phyloP scores from a whole-genome alignment of 2,113 vertebrate species.

The Caretta caretta region DNA sequence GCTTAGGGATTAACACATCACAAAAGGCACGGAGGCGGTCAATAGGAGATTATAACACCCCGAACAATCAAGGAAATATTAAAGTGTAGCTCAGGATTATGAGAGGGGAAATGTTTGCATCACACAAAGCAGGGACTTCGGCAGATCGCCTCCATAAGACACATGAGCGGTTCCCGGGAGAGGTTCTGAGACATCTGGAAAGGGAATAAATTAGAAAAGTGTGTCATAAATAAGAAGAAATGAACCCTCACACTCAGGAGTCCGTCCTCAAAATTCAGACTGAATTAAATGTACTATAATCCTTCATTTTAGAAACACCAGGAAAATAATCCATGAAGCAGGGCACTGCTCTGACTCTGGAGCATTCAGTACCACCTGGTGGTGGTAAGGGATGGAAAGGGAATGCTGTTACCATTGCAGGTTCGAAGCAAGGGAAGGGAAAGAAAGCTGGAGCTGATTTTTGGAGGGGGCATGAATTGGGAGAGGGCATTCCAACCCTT shows the following conservation, averaged over 20 bases:
- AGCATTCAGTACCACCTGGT: not conserved
- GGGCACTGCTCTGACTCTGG: not conserved
- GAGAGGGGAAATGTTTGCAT: not conserved
- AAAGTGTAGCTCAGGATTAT: not conserved
- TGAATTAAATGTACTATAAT: not conserved
- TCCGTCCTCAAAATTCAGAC: not conserved
- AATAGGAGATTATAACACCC: not conserved
- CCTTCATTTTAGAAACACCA: not conserved
- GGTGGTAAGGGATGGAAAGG: not conserved
- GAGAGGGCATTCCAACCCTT: not conserved
- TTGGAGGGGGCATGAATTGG: not conserved
- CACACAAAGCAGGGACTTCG: not conserved
- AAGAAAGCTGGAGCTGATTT: not conserved
- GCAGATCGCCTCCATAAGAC: not conserved
- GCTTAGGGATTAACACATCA: not conserved
- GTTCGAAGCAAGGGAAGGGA: not conserved
- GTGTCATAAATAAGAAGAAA: not conserved
- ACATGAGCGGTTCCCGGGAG: not conserved
- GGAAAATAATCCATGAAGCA: not conserved
- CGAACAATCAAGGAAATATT: slow-evolving; percentile 3
- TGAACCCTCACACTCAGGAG: not conserved
- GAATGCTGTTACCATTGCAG: not conserved
- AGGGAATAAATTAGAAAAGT: not conserved
- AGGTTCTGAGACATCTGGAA: not conserved
- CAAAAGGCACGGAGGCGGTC: not conserved